phyloP scores from a whole-genome alignment of 2,113 vertebrate species.

The Geococcyx californianus region DNA sequence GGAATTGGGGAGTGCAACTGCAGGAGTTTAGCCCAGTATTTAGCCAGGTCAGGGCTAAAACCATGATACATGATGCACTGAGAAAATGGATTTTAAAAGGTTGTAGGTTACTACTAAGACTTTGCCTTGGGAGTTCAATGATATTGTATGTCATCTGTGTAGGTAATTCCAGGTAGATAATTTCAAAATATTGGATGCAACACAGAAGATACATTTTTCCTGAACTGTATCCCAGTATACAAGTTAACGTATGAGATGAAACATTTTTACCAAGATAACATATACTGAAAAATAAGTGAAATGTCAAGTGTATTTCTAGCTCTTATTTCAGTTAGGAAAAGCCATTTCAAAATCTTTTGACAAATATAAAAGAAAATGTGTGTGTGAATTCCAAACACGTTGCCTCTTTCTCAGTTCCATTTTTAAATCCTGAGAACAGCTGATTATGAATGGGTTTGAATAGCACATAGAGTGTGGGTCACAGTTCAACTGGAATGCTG shows the following conservation, averaged over 20 bases:
- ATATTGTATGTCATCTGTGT: neutral
- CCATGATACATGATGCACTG: too few relatives aligned
- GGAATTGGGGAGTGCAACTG: too few relatives aligned
- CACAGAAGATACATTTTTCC: constrained; percentile 53
- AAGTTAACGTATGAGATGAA: constrained; percentile 21
- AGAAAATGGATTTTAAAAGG: neutral
- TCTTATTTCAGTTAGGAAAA: constrained; percentile 46
- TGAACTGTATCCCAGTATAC: constrained; percentile 12
- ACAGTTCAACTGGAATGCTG: neutral
- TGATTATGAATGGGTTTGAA: neutral
- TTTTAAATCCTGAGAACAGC: neutral
- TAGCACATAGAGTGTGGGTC: neutral
- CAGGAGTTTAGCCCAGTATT: too few relatives aligned
- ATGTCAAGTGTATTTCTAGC: constrained; percentile 42
- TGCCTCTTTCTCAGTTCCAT: neutral
- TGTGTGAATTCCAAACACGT: neutral
- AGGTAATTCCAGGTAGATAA: constrained; percentile 22
- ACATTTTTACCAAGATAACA: constrained; percentile 58
- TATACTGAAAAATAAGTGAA: constrained; percentile 58
- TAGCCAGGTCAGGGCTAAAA: too few relatives aligned
- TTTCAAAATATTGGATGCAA: constrained; percentile 35
- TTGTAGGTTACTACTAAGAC: neutral
- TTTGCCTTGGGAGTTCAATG: neutral
- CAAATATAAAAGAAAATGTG: constrained; percentile 30
- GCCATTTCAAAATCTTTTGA: constrained; percentile 34